Conservation (phyloP, 2,888 invertebrate species). For the Monoplex corrugatus region DNA sequence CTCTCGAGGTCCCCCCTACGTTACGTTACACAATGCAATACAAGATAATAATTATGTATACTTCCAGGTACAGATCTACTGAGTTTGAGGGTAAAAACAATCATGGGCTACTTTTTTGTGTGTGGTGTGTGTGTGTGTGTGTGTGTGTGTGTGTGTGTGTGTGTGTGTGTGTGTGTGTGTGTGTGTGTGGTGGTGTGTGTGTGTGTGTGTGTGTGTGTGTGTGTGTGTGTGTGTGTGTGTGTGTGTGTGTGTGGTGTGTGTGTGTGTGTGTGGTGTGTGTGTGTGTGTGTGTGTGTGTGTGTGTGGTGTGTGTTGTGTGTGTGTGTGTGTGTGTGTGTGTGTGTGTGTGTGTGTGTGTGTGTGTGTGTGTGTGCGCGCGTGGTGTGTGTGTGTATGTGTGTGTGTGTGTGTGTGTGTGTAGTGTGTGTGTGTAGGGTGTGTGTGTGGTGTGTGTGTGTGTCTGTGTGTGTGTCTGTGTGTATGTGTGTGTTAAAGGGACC, state of each 20-base stretch:
- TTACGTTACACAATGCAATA: too few species aligned
- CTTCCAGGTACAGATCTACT: too few species aligned
- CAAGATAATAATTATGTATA: too few species aligned
- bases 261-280: neutral
- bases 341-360: neutral
- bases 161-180: neutral
- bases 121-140: neutral
- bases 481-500: neutral
- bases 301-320: too few species aligned
- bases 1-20: too few species aligned
- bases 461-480: neutral
- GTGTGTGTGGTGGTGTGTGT: neutral
- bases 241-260: neutral
- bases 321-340: neutral
- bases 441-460: neutral
- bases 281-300: too few species aligned
- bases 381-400: neutral
- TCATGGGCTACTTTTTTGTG: too few species aligned
- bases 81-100: too few species aligned
- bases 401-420: neutral
- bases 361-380: neutral
- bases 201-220: neutral
- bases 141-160: neutral
- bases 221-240: slow-evolving; percentile 2
- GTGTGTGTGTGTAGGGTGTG: neutral